Conservation (phyloP, 2,888 invertebrate genomes). For the Aspidiotus destructor region DNA sequence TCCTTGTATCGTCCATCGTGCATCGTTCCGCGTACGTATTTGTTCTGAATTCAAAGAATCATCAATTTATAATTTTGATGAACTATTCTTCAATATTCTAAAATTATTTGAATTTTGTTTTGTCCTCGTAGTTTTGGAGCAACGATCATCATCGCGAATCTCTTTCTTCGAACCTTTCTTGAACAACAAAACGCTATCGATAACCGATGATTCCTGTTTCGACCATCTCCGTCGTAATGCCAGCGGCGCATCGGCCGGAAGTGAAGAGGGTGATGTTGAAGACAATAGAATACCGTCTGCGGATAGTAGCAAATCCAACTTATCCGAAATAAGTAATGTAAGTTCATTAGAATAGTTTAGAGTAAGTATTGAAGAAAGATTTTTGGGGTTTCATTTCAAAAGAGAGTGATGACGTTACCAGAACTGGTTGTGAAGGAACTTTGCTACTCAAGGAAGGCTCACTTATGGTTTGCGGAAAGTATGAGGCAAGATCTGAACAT, state of each 20-base stretch:
- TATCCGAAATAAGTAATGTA: constrained; percentile 71
- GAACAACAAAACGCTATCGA: constrained; percentile 40
- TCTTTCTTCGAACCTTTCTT: constrained; percentile 84
- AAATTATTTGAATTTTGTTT: not conserved
- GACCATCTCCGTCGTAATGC: constrained; percentile 38
- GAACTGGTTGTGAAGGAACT: no score
- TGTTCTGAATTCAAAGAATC: no score
- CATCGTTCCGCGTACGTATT: no score
- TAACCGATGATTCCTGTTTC: constrained; percentile 49
- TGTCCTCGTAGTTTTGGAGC: constrained; percentile 61
- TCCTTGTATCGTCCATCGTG: no score
- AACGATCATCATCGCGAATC: constrained; percentile 77
- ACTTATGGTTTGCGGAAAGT: no score
- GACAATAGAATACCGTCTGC: constrained; percentile 65
- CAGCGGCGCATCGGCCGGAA: constrained; percentile 52
- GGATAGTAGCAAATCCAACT: constrained; percentile 71
- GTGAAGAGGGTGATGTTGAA: constrained; percentile 65
- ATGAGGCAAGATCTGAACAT: no score
- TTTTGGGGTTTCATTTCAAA: not conserved
- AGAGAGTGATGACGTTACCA: no score
- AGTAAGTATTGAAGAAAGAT: not conserved
- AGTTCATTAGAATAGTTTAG: not conserved
- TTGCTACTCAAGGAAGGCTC: no score
- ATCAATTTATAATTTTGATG: no score
- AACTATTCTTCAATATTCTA: no score